These are phyloP conservation scores for Parthenolecanium corni DNA, from an alignment of 2,888 invertebrate genomes.

Conservation along the genomic window DNA sequence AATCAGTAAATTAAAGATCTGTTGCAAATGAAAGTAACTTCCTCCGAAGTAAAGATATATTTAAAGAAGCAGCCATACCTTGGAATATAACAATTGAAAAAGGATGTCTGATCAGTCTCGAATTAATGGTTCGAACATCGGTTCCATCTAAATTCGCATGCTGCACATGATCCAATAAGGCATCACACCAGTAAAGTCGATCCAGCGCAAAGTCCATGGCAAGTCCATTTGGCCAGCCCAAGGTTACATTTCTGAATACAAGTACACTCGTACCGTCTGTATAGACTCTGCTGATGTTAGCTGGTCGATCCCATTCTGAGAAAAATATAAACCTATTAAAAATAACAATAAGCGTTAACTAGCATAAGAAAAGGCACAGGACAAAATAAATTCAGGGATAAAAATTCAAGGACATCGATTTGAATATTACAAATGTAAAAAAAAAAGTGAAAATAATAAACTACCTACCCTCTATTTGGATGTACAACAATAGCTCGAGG, in stretches of 20 bases:
- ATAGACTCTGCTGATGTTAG: conserved; percentile 86
- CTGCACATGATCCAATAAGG: conserved; percentile 87
- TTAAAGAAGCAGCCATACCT: conserved; percentile 34
- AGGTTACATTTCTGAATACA: conserved; percentile 77
- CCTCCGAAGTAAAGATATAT: neutral
- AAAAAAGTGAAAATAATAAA: no score
- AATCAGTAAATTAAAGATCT: conserved; percentile 9
- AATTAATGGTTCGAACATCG: conserved; percentile 80
- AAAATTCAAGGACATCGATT: no score
- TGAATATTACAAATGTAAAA: no score
- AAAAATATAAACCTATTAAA: conserved; percentile 64
- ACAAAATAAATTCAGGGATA: no score
- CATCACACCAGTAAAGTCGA: conserved; percentile 94
- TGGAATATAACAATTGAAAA: conserved; percentile 83
- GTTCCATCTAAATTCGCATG: conserved; percentile 83
- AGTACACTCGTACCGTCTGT: conserved; percentile 78
- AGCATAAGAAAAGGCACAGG: neutral
- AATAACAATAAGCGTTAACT: conserved; percentile 21
- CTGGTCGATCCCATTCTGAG: conserved; percentile 92
- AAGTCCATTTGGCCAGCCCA: conserved; percentile 96
- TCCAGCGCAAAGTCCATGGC: conserved; percentile 82
- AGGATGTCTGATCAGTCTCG: conserved; percentile 73
- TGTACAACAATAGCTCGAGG: conserved; percentile 94
- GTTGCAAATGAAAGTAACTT: neutral
- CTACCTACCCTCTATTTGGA: conserved; percentile 57